Evolutionary conservation across 30 jellyfish, hydroid and myxozoan genomes (phyloP).

Genomic region (Cassiopea xamachana): DNA sequence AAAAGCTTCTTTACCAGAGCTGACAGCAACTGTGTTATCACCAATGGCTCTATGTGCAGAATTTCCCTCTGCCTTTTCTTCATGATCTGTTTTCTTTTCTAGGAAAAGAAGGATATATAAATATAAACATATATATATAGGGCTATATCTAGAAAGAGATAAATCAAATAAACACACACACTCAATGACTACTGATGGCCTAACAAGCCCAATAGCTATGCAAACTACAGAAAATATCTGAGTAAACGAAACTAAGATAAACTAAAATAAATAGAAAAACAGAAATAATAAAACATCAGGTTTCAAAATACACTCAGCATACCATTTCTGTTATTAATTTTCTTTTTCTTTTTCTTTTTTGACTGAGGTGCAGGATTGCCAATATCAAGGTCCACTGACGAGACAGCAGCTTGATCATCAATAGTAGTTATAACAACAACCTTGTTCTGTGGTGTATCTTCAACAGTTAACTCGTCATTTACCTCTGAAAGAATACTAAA

Average conservation of each 20-base stretch:
- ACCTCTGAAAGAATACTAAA: no score
- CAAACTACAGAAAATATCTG: no score
- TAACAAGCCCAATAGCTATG: no score
- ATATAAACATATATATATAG: background rate
- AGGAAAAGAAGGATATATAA: background rate
- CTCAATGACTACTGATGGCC: no score
- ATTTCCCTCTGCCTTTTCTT: background rate
- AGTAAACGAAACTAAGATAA: no score
- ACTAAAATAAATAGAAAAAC: background rate
- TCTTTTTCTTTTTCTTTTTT: slow-evolving; percentile 14
- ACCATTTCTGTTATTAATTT: slow-evolving; percentile 9
- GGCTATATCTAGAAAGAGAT: no score
- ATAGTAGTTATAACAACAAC: slow-evolving; percentile 68
- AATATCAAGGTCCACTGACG: slow-evolving; percentile 81
- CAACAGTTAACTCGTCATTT: background rate
- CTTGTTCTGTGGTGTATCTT: background rate
- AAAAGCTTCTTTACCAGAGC: slow-evolving; percentile 19
- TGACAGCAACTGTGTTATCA: slow-evolving; percentile 3
- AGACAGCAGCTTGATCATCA: slow-evolving; percentile 80
- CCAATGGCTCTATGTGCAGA: background rate
- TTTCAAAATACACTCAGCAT: no score
- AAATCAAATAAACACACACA: no score
- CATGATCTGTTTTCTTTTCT: slow-evolving; percentile 5
- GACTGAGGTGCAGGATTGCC: slow-evolving; percentile 48
- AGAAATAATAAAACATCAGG: background rate